Base-by-base conservation (phyloP, 2,888 invertebrate species). In the Dinocampus coccinellae region DNA sequence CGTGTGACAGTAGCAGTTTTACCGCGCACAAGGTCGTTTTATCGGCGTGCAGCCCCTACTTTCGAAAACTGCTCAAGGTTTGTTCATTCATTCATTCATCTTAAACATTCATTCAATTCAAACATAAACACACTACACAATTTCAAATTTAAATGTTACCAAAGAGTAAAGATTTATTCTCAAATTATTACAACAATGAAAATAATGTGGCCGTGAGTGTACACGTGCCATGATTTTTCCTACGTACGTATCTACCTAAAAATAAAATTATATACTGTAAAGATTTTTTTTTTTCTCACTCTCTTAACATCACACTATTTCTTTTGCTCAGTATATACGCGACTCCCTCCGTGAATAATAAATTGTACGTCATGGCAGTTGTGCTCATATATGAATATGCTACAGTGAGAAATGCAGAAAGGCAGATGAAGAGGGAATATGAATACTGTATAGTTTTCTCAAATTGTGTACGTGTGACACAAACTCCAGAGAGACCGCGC, bases 11-110 rank as follows among this genome's bases (percentile, higher is more conserved):
- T 76, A 93, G 93, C 82, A 95, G 94, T 75, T 96, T 96, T 88
- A 94, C 94, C 78, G 96, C 96, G 73, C 96, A 97, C 90, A 96
- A 95, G 91, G 91, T 93, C 82, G 97, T 97, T 81, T 90, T 97
- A 77, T 96, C 96, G 78, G 97, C 97, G 76, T 97, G 97, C 91
- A 96, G 96, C 88, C 96, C 96, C 58, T 97, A 96, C 89, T 97
- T 97, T 90, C 92, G 95, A 83, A 92, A 93, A 85, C 90, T 97
- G 81, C 90, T 96, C 84, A 96, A 96, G 89, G 89, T 89, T 79
- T 80, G 83, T 73, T 11, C 24, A 36, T 62, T 58, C 16, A 58
- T 29, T 58, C 16, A 58, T n/a, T 58, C 16, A 39, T 9, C 11
- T 55, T 36, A n/a, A 52, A 47, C 20, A 39, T 24, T n/a, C 13